Evolutionary conservation across 1,140 invertebrate species (phyloP), one percentile per base, ranked within the genome.

Genomic region (Rhopalosiphum maidis): DNA sequence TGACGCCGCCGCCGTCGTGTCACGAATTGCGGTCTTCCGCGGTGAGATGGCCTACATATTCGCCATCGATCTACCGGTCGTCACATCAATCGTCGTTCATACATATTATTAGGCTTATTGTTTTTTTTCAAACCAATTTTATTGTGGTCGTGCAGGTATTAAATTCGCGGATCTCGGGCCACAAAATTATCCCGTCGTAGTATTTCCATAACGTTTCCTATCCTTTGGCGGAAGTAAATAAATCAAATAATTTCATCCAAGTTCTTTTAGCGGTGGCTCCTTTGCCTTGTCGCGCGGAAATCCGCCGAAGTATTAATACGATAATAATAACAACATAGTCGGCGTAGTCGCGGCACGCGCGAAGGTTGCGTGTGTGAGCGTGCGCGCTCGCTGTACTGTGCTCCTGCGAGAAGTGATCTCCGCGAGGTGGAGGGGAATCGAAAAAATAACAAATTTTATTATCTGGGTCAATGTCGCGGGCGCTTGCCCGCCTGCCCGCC

Each of bases 381-480:
- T n/a, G 30, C n/a, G 30, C n/a, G n/a, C n/a, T 25, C 9, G 82
- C 68, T 15, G 68, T 77, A 11, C 77, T 15, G 35, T 22, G 35
- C 7, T 83, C 77, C 22, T 35, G 22, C n/a, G 23, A 46, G 85
- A 48, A 30, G 43, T 11, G 85, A 87, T 21, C 60, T 30, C 60
- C 85, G 25, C 41, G 6, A 46, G 8, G 41, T 4, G 30, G 46
- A 51, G 86, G 46, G 46, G 86, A 87, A 51, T 48, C 43, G 86
- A 88, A 51, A 88, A 88, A 88, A 86, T 43, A 46, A 86, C 41
- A 88, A 88, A 55, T 41, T 46, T 37, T 41, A 18, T 30, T 60
- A 90, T 90, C 23, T 60, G 54, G 89, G 89, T 90, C 89, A 90
- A 90, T 90, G 89, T 43, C 89, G 54, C 88, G 89, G 88, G 22